Evolutionary conservation across 2,888 invertebrate genomes (phyloP).

Genomic region (Perizoma flavofasciatum): DNA sequence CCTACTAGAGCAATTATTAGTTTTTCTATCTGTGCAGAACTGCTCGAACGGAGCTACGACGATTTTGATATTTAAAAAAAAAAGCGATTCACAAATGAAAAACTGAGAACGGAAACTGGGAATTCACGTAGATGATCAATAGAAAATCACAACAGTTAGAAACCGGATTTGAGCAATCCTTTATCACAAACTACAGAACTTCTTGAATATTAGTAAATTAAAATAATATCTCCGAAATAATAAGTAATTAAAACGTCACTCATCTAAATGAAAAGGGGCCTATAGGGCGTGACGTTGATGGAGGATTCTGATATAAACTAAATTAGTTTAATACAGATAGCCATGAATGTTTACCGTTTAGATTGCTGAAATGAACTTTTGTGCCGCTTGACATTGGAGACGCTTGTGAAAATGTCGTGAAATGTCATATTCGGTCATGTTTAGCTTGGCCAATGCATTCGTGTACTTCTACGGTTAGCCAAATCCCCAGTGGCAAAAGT

Average conservation of each 20-base stretch:
- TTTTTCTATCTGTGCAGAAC: no score
- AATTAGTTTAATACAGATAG: conserved; percentile 50
- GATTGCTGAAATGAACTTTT: conserved; percentile 38
- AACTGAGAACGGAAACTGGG: no score
- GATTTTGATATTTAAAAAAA: no score
- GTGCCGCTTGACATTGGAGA: conserved; percentile 10
- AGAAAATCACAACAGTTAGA: no score
- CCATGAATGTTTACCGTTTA: conserved; percentile 15
- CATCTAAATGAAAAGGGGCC: conserved; percentile 47
- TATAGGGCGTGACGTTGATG: conserved; percentile 51
- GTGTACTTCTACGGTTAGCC: conserved; percentile 44
- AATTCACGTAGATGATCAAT: no score
- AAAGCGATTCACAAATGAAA: no score
- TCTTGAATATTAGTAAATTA: conserved; percentile 42
- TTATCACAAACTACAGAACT: conserved; percentile 1
- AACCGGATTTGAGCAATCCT: neutral
- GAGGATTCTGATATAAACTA: conserved; percentile 51
- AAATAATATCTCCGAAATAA: conserved; percentile 48
- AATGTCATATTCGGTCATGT: conserved; percentile 17
- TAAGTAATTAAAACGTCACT: conserved; percentile 58
- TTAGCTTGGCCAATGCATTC: conserved; percentile 41
- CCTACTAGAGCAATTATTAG: neutral
- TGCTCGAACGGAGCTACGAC: no score
- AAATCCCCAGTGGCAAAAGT: conserved; percentile 56
- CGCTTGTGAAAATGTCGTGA: conserved; percentile 42